Evolutionary conservation across 2,888 invertebrate genomes (phyloP), one percentile per base, ranked within the genome.

Genomic region (Choristoneura rosaceana): DNA sequence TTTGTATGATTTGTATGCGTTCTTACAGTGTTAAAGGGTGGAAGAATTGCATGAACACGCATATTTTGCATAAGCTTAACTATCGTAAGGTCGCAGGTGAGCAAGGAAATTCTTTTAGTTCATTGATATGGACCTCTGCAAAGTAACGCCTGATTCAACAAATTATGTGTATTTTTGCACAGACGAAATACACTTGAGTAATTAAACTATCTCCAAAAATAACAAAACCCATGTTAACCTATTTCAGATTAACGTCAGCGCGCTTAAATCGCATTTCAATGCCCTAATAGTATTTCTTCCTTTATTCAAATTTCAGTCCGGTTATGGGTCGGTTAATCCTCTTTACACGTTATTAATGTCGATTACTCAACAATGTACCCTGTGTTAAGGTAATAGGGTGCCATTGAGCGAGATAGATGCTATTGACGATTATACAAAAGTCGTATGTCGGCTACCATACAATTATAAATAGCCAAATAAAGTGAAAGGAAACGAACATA

Each of bases 221-320:
- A 70, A 70, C 70, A 38, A n/a, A 52, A 70, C 65, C 70, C 70
- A 60, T 50, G 64, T 64, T 60, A 60, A 60, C 64, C 65, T 70
- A 60, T 66, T 52, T 70, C 65, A 61, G 65, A 60, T 66, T 70
- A 66, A 70, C 64, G 65, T 61, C 65, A 60, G 65, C 12, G 50
- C n/a, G 34, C 63, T 61, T 17, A 59, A 59, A 47, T 25, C 33
- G 69, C n/a, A 55, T 47, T 65, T 58, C 70, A 41, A 58, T 7
- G 7, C 25, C 69, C 41, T 45, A 17, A 43, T 12, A 33, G 4
- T 52, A 62, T 62, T 62, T 52, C 50, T 52, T 17, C 43, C 62
- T 43, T 52, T 63, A 70, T 59, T 70, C 64, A 70, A 59, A 70
- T 64, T 70, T 70, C 58, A 70, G 45, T 45, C 33, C 45, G 15